A percentile compares a stretch with the other conserved stretches of the same genome.
Conservation (phyloP, 37 sponge, comb jelly and placozoan species). For the Aplysina aerophoba region DNA sequence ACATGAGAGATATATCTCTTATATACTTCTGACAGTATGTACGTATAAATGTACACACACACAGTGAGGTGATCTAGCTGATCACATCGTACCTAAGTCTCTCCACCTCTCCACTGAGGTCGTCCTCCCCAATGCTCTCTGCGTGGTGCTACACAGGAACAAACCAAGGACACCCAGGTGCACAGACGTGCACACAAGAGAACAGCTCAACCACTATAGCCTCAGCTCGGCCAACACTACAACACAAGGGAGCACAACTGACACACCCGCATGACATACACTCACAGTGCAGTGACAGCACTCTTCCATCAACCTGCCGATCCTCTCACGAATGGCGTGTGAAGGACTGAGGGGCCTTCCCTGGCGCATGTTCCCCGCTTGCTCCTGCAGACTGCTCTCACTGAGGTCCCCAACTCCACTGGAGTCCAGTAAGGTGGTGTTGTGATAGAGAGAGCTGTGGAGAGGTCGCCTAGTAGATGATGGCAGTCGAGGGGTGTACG, state of each 20-base stretch:
- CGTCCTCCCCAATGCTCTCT: constrained; percentile 54
- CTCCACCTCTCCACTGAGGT: constrained; percentile 51
- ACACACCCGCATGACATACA: too few species aligned
- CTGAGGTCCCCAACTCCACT: neutral
- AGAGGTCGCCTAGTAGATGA: neutral
- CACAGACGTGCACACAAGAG: too few species aligned
- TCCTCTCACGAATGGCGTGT: constrained; percentile 40
- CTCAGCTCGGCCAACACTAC: too few species aligned
- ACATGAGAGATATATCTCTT: neutral
- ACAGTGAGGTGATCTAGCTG: neutral
- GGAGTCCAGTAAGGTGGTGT: neutral
- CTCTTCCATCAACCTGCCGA: constrained; percentile 44
- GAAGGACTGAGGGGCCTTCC: constrained; percentile 37
- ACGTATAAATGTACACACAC: constrained; percentile 1
- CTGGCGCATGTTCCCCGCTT: constrained; percentile 40
- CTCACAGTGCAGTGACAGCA: constrained; percentile 63
- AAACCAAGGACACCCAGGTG: neutral
- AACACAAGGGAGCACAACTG: too few species aligned
- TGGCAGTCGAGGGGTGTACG: neutral
- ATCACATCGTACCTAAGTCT: constrained; percentile 31
- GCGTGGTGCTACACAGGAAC: constrained; percentile 32
- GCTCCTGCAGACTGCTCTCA: neutral
- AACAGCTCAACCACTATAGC: too few species aligned
- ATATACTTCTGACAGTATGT: neutral
- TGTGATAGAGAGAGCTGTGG: neutral